Conservation (phyloP, 2,113 vertebrate species). For the Cyprinus carpio region DNA sequence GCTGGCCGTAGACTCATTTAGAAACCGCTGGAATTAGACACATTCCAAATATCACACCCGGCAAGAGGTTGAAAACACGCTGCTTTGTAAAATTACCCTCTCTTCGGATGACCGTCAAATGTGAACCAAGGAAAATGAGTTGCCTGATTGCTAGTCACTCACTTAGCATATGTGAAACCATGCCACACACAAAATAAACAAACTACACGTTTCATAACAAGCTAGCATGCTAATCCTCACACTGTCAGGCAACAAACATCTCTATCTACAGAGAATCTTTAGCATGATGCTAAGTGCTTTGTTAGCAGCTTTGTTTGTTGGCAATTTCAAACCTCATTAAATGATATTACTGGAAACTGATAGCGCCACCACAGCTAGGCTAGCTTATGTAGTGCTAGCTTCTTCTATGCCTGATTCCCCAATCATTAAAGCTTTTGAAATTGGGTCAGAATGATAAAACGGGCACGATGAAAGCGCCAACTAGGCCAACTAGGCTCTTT, state of each 20-base stretch:
- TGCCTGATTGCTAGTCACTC: constrained; percentile 1
- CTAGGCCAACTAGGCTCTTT: background rate
- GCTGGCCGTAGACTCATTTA: constrained; percentile 20
- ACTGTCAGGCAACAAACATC: background rate
- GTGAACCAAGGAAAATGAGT: background rate
- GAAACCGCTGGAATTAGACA: constrained; percentile 17
- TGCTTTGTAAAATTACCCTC: constrained; percentile 15
- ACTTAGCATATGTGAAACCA: background rate
- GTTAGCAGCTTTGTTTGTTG: background rate
- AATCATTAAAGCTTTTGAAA: constrained; percentile 1
- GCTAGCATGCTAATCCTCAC: background rate
- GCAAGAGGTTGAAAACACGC: constrained; percentile 5
- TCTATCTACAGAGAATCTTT: constrained; percentile 7
- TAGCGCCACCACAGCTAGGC: background rate
- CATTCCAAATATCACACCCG: constrained; percentile 3
- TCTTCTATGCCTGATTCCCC: background rate
- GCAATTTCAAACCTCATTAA: constrained; percentile 1
- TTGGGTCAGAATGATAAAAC: background rate
- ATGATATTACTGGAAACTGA: background rate
- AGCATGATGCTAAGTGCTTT: background rate
- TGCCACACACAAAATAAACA: background rate
- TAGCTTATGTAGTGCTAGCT: background rate
- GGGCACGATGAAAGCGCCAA: background rate
- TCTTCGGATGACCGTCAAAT: background rate
- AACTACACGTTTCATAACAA: background rate